Base-by-base conservation (phyloP, 2,888 invertebrate genomes). In the Chrysolina haemoptera region DNA sequence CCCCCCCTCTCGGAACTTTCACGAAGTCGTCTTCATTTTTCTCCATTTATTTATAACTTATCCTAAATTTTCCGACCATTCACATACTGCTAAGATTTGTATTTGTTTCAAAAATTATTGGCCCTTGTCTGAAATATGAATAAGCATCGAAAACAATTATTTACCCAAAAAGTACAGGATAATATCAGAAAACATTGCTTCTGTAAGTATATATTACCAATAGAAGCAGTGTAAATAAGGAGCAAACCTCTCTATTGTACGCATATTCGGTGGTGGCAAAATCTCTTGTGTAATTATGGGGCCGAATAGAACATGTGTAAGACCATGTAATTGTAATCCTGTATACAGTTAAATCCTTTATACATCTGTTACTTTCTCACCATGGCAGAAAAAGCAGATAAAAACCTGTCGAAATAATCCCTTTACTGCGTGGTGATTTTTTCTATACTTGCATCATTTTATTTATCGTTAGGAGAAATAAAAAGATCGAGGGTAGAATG, bases 301-400 rank as follows among this genome's bases (percentile, higher is more conserved):
- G 68, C 62, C 43, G 62, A 71, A 77, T 77, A 43, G 76, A 78
- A 82, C 87, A 87, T 87, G 86, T 87, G 87, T 87, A 87, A 87
- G 82, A 81, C 86, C 86, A 81, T 87, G 85, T 86, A 87, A 87
- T 87, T 86, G 84, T 87, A 87, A 87, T 87, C 87, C 87, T 79
- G 84, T 86, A 86, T 79, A 84, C 81, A 80, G 80, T 79, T 81
- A 85, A 86, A 87, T 86, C 86, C 86, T 85, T 85, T 84, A 82
- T 84, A 84, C 87, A 86, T 86, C 87, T 86, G 86, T 85, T 83
- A 81, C 81, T 78, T 74, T 82, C 77, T 76, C 80, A 71, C 67
- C 62, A 43, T 16, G 53, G 14, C 59, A n/a, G 59, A 27, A 59
- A 59, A 59, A 59, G 59, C 59, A 16, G 27, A 59, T 59, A 35